Conservation (phyloP, 2,797 vertebrate genomes). For the Mionectes olivaceus region DNA sequence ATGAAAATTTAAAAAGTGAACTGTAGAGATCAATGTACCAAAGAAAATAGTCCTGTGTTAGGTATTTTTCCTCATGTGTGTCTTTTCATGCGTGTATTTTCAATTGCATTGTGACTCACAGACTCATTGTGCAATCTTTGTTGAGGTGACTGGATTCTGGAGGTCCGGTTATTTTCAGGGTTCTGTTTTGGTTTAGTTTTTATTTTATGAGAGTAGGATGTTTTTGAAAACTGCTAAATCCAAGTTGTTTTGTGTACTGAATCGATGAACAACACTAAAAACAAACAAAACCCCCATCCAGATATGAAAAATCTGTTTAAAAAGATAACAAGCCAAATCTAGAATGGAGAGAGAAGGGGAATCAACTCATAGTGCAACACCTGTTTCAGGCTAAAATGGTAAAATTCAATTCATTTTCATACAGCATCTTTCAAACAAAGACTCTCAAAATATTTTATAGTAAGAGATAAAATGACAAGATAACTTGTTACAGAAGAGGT, state of each 20-base stretch:
- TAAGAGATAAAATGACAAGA: constrained; percentile 28
- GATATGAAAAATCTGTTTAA: neutral
- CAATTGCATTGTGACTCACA: neutral
- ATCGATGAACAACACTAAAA: neutral
- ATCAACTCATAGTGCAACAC: constrained; percentile 7
- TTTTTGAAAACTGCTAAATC: neutral
- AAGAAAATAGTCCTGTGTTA: neutral
- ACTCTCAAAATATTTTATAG: constrained; percentile 26
- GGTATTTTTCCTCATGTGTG: neutral
- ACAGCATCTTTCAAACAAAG: constrained; percentile 29
- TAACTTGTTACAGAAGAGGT: neutral
- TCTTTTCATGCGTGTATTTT: neutral
- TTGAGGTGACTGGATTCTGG: neutral
- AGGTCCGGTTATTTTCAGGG: neutral
- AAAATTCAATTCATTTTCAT: constrained; percentile 55
- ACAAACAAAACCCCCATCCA: neutral
- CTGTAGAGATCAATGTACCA: neutral
- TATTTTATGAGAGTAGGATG: neutral
- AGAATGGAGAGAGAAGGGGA: neutral
- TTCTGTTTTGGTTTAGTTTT: neutral
- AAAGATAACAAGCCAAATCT: constrained; percentile 16
- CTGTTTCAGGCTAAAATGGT: constrained; percentile 45
- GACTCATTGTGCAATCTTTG: neutral
- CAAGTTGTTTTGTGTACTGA: neutral
- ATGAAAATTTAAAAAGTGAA: neutral